Percentiles rank a stretch among this genome's conserved stretches.
Evolutionary conservation across 2,888 invertebrate genomes (phyloP).

Genomic region (Agriopis aurantiaria): DNA sequence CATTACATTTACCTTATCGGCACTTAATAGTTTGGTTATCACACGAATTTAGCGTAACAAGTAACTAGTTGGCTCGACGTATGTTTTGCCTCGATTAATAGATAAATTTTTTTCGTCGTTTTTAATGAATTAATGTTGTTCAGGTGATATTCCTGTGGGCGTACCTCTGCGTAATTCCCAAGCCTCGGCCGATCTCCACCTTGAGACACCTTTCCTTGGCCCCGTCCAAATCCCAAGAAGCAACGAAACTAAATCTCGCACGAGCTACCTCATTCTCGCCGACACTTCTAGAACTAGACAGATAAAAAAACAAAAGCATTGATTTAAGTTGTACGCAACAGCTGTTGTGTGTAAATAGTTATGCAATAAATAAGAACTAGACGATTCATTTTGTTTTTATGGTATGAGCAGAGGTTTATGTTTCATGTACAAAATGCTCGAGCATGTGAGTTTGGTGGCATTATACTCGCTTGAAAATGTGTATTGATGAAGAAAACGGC

Average conservation of each 20-base stretch:
- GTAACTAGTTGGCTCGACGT: slow-evolving; percentile 17
- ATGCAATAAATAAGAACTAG: slow-evolving; percentile 58
- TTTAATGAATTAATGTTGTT: slow-evolving; percentile 33
- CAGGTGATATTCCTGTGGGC: slow-evolving; percentile 60
- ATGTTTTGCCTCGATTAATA: neutral
- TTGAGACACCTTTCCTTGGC: slow-evolving; percentile 47
- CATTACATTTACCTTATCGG: slow-evolving; percentile 48
- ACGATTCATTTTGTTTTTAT: slow-evolving; percentile 51
- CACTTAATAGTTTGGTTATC: slow-evolving; percentile 52
- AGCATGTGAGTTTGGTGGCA: slow-evolving; percentile 32
- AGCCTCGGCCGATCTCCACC: slow-evolving; percentile 72
- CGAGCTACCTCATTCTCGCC: slow-evolving; percentile 65
- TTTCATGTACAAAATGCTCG: slow-evolving; percentile 37
- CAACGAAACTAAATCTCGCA: slow-evolving; percentile 44
- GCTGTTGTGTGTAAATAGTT: slow-evolving; percentile 60
- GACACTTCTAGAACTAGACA: slow-evolving; percentile 50
- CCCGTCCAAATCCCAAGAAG: slow-evolving; percentile 38
- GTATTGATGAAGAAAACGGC: slow-evolving; percentile 22
- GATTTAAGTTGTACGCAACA: slow-evolving; percentile 32
- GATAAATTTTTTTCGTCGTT: neutral
- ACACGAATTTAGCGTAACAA: slow-evolving; percentile 48
- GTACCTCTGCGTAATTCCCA: slow-evolving; percentile 72
- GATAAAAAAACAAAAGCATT: slow-evolving; percentile 54
- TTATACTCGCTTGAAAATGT: slow-evolving; percentile 31
- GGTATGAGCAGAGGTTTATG: slow-evolving; percentile 78